phyloP scores from a whole-genome alignment of 2,113 vertebrate genomes.

The Lasiurus borealis region DNA sequence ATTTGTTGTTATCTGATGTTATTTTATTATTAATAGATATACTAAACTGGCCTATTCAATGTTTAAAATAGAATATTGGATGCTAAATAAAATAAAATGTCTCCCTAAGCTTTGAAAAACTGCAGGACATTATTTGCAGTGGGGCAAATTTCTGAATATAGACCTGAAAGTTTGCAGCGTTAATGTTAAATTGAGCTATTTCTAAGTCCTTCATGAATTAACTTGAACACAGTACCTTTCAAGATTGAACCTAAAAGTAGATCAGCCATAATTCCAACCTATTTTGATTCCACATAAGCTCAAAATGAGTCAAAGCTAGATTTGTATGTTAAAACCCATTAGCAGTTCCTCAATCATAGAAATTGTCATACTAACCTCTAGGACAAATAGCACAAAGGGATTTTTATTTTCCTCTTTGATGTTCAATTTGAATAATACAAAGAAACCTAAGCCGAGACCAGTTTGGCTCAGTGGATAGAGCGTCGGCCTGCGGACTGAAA shows the following conservation, averaged over 20 bases:
- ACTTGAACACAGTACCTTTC: neutral
- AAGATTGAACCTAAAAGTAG: neutral
- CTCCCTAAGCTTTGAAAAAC: slow-evolving; percentile 9
- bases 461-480: too few relatives aligned
- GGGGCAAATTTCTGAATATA: slow-evolving; percentile 31
- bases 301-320: neutral
- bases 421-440: neutral
- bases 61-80: slow-evolving; percentile 27
- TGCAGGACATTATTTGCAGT: neutral
- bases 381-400: neutral
- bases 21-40: slow-evolving; percentile 59
- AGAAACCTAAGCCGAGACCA: neutral
- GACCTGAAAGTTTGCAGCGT: neutral
- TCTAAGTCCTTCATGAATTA: neutral
- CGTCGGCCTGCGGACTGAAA: too few relatives aligned
- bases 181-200: slow-evolving; percentile 38
- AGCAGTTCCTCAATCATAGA: neutral
- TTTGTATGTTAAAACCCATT: neutral
- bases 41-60: neutral
- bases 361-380: neutral
- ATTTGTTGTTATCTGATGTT: neutral
- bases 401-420: neutral
- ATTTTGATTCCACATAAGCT: neutral
- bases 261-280: neutral
- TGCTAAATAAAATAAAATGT: slow-evolving; percentile 20